A percentile compares a stretch with the other conserved stretches of the same genome.
phyloP scores from a whole-genome alignment of 2,888 invertebrate species.

The Uropetala carovei region DNA sequence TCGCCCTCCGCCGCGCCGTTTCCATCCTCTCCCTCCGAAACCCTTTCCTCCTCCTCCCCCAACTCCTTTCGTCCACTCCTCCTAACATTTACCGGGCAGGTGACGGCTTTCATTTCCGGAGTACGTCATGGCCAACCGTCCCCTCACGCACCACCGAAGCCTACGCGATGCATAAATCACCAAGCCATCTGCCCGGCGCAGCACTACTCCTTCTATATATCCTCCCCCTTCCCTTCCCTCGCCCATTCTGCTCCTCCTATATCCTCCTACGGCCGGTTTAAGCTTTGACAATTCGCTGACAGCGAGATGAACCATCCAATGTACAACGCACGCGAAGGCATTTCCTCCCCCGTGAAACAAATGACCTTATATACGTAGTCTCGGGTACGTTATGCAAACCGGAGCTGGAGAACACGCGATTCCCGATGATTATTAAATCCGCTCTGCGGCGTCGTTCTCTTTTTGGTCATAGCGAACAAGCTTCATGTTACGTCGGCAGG shows the following conservation, averaged over 20 bases:
- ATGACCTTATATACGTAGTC: background rate
- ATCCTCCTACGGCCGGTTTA: background rate
- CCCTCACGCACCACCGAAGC: conserved; percentile 63
- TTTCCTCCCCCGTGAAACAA: background rate
- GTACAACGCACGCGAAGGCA: background rate
- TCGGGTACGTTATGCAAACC: background rate
- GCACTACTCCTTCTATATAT: background rate
- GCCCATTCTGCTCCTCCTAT: background rate
- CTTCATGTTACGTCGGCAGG: too few species aligned
- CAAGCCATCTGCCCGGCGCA: conserved; percentile 57
- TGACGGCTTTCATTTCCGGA: conserved; percentile 63
- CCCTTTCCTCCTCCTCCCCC: background rate
- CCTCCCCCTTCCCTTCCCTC: background rate
- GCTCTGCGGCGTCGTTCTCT: too few species aligned
- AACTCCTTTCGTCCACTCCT: background rate
- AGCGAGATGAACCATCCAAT: conserved; percentile 3
- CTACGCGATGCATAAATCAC: conserved; percentile 64
- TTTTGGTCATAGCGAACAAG: too few species aligned
- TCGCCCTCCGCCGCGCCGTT: background rate
- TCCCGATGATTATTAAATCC: too few species aligned
- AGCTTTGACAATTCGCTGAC: conserved; percentile 16
- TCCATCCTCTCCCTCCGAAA: background rate
- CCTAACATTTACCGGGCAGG: conserved; percentile 51
- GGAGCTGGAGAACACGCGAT: background rate
- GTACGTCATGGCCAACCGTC: conserved; percentile 54